Evolutionary conservation across 2,797 vertebrate genomes (phyloP).

Genomic region (Scyliorhinus canicula): DNA sequence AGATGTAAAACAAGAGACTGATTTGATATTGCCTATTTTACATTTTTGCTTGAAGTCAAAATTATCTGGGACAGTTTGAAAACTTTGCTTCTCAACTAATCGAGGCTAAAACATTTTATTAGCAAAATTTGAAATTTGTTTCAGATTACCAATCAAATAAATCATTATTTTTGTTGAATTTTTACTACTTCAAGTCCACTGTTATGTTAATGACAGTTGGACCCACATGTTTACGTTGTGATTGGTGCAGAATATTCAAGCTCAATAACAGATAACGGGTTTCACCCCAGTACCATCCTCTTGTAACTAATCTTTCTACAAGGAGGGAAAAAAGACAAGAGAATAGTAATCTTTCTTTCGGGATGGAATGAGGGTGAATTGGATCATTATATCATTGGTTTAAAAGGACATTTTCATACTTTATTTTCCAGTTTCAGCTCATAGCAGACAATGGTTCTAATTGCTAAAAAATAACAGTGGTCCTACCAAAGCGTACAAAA

Average conservation of each 20-base stretch:
- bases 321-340: not conserved
- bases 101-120: not conserved
- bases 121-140: not conserved
- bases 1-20: not conserved
- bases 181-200: not conserved
- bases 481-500: not conserved
- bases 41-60: not conserved
- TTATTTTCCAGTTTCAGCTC: not conserved
- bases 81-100: not conserved
- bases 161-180: not conserved
- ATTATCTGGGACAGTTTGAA: not conserved
- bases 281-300: not conserved
- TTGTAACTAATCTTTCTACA: not conserved
- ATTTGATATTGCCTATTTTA: not conserved
- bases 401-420: not conserved
- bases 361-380: not conserved
- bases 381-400: not conserved
- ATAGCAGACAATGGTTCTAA: not conserved
- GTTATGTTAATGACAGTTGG: not conserved
- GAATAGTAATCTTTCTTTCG: not conserved
- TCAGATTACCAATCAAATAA: not conserved
- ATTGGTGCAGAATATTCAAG: not conserved
- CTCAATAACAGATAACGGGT: not conserved
- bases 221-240: not conserved
- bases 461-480: not conserved